These are phyloP conservation scores for Hemicrepidius hirtus DNA, from an alignment of 2,888 invertebrate species.

Conservation along the genomic window DNA sequence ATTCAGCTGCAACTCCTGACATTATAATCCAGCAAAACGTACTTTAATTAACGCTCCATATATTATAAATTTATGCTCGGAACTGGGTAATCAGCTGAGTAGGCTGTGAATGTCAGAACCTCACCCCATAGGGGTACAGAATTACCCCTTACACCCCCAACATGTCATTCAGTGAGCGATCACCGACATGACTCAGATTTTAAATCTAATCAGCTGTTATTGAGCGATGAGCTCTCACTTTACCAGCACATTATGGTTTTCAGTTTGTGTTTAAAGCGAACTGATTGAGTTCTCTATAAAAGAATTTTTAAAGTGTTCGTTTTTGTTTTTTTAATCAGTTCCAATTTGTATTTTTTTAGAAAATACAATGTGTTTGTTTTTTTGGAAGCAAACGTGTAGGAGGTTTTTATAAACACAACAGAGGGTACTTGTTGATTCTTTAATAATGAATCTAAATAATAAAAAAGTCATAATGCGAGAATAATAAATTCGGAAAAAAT, in stretches of 20 bases:
- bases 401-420: too few species aligned
- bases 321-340: too few species aligned
- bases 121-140: slow-evolving; percentile 28
- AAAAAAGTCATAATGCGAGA: too few species aligned
- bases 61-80: slow-evolving; percentile 47
- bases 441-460: background rate
- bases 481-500: too few species aligned
- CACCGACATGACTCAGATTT: slow-evolving; percentile 62
- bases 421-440: too few species aligned
- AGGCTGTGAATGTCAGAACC: slow-evolving; percentile 46
- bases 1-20: slow-evolving; percentile 31
- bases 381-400: background rate
- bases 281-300: slow-evolving; percentile 29
- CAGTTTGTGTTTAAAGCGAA: slow-evolving; percentile 36
- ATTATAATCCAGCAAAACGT: slow-evolving; percentile 37
- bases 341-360: too few species aligned
- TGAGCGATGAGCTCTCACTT: slow-evolving; percentile 58
- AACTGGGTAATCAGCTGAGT: slow-evolving; percentile 53
- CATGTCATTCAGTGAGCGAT: slow-evolving; percentile 59
- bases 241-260: slow-evolving; percentile 50
- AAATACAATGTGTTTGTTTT: background rate
- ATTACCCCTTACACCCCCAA: slow-evolving; percentile 43
- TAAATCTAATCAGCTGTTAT: slow-evolving; percentile 63
- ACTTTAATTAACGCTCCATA: slow-evolving; percentile 45
- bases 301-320: background rate